Conservation (phyloP, 2,113 vertebrate species). For the Microtus ochrogaster region DNA sequence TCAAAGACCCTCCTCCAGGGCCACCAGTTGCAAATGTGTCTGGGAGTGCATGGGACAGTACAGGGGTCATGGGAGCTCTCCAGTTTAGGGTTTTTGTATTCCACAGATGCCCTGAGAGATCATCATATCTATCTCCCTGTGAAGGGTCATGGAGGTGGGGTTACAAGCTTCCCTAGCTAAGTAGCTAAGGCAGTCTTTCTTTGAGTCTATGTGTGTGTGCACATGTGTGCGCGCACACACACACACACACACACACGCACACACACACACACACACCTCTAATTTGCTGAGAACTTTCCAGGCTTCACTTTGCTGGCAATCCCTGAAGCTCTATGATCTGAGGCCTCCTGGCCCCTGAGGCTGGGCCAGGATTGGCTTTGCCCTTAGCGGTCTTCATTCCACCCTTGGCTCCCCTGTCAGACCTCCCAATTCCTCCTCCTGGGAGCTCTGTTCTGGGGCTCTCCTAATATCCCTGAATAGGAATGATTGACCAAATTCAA, state of each 20-base stretch:
- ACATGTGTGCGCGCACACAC: no score
- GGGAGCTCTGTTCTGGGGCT: not conserved
- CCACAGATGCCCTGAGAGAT: not conserved
- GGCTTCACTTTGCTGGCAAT: not conserved
- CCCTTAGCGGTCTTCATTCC: not conserved
- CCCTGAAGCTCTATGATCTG: not conserved
- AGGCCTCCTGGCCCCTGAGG: not conserved
- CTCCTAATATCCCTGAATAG: not conserved
- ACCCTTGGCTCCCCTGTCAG: not conserved
- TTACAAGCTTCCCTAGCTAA: not conserved
- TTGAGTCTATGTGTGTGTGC: not conserved
- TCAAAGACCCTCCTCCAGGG: not conserved
- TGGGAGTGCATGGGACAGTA: fast-evolving
- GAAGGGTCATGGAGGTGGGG: not conserved
- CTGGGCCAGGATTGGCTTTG: not conserved
- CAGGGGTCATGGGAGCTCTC: not conserved
- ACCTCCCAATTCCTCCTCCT: not conserved
- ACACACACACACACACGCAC: no score
- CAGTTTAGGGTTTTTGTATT: not conserved
- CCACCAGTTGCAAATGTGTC: not conserved
- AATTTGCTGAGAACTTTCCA: not conserved
- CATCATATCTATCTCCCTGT: not conserved
- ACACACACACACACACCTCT: not conserved
- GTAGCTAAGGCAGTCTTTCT: not conserved
- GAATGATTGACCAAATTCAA: not conserved